Percentiles rank a stretch among this genome's conserved stretches.
phyloP scores from a whole-genome alignment of 2,113 vertebrate species.

The Excalfactoria chinensis region DNA sequence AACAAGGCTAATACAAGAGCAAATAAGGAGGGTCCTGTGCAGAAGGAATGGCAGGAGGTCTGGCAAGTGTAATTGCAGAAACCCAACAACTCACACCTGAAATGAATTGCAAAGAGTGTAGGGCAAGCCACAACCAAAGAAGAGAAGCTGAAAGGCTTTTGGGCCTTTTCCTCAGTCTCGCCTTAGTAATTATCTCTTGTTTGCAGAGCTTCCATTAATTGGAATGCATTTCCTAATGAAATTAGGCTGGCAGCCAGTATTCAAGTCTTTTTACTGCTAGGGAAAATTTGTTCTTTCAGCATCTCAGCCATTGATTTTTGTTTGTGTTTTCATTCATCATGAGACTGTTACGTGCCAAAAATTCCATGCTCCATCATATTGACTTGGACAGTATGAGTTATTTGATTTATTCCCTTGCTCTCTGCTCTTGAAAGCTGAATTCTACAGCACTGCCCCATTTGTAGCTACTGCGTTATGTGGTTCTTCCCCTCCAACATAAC shows the following conservation, averaged over 20 bases:
- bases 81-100: background rate
- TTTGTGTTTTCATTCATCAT: constrained; percentile 75
- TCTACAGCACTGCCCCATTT: constrained; percentile 29
- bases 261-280: constrained; percentile 67
- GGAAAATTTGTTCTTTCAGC: constrained; percentile 72
- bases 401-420: constrained; percentile 58
- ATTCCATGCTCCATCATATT: constrained; percentile 52
- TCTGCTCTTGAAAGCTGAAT: background rate
- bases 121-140: constrained; percentile 1
- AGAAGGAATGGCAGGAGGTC: background rate
- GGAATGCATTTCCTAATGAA: constrained; percentile 73
- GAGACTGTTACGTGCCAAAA: constrained; percentile 61
- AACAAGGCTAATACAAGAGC: background rate
- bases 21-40: background rate
- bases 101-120: background rate
- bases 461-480: background rate
- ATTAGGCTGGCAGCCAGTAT: constrained; percentile 71
- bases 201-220: constrained; percentile 73
- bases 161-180: constrained; percentile 56
- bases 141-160: constrained; percentile 14
- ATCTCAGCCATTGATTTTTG: constrained; percentile 73
- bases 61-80: background rate
- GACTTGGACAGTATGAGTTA: constrained; percentile 52
- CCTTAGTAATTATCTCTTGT: constrained; percentile 70
- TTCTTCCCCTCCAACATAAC: background rate